Percentiles rank a stretch among this genome's conserved stretches.
Evolutionary conservation across 2,113 vertebrate species (phyloP).

Genomic region (Microcebus griseorufus): DNA sequence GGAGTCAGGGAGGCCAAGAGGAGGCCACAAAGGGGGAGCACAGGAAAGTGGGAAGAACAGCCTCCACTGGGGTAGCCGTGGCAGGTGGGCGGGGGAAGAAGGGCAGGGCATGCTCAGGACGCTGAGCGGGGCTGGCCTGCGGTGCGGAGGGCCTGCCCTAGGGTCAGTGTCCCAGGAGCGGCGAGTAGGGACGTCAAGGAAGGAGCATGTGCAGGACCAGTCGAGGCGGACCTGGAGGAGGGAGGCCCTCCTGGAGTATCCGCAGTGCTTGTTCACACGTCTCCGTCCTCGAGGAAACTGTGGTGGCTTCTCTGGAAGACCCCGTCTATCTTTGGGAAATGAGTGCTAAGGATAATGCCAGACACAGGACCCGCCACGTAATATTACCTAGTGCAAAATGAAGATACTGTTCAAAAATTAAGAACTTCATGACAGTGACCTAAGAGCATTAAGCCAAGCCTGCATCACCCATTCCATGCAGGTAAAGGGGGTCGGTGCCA

Average conservation of each 20-base stretch:
- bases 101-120: background rate
- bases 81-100: too few relatives aligned
- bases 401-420: background rate
- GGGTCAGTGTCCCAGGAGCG: background rate
- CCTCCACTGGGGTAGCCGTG: too few relatives aligned
- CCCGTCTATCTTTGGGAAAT: background rate
- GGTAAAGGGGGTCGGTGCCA: accelerated
- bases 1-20: too few relatives aligned
- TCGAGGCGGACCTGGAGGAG: accelerated
- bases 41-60: too few relatives aligned
- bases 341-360: accelerated
- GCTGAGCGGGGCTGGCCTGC: accelerated
- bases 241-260: accelerated
- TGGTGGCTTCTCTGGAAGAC: background rate
- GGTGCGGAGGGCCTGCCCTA: accelerated
- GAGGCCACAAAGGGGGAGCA: too few relatives aligned
- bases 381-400: too few relatives aligned
- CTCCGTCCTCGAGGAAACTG: accelerated
- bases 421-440: background rate
- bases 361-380: accelerated
- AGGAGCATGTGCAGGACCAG: accelerated
- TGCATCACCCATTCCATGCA: too few relatives aligned
- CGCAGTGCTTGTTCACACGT: accelerated
- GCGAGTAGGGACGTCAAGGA: too few relatives aligned
- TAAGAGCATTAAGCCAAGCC: background rate